Evolutionary conservation across 2,113 vertebrate species (phyloP).

Genomic region (Gila orcuttii): DNA sequence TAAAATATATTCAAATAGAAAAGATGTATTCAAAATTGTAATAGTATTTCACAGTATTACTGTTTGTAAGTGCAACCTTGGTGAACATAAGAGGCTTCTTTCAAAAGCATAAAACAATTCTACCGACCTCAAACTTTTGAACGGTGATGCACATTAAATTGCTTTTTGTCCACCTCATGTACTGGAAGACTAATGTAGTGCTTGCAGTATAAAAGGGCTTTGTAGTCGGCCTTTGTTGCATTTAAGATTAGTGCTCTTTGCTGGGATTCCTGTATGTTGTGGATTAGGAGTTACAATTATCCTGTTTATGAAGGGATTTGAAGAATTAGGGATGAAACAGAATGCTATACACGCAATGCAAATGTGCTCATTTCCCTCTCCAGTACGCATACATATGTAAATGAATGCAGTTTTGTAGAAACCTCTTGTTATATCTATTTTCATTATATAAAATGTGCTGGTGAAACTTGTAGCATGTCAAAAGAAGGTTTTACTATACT

Average conservation of each 20-base stretch:
- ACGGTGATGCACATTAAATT: neutral
- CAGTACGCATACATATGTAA: neutral
- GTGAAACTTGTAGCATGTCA: neutral
- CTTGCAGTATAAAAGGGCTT: slow-evolving; percentile 17
- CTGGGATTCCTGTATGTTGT: slow-evolving; percentile 24
- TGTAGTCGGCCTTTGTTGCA: slow-evolving; percentile 4
- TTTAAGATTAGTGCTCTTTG: slow-evolving; percentile 24
- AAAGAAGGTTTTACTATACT: slow-evolving; percentile 1
- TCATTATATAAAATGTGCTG: neutral
- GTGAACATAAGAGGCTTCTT: neutral
- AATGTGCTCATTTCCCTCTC: neutral
- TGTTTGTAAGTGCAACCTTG: neutral
- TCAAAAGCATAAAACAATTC: neutral
- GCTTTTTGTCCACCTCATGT: neutral
- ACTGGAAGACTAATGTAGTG: neutral
- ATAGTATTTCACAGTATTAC: neutral
- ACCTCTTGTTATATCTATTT: neutral
- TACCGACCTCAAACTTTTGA: neutral
- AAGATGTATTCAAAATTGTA: neutral
- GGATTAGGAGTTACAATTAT: slow-evolving; percentile 35
- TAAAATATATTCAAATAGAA: neutral
- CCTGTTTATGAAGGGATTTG: slow-evolving; percentile 43
- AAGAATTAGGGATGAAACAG: slow-evolving; percentile 27
- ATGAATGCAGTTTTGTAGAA: neutral
- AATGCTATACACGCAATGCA: neutral